These are phyloP conservation scores for Argya squamiceps DNA, from an alignment of 2,797 vertebrate genomes.

Conservation along the genomic window DNA sequence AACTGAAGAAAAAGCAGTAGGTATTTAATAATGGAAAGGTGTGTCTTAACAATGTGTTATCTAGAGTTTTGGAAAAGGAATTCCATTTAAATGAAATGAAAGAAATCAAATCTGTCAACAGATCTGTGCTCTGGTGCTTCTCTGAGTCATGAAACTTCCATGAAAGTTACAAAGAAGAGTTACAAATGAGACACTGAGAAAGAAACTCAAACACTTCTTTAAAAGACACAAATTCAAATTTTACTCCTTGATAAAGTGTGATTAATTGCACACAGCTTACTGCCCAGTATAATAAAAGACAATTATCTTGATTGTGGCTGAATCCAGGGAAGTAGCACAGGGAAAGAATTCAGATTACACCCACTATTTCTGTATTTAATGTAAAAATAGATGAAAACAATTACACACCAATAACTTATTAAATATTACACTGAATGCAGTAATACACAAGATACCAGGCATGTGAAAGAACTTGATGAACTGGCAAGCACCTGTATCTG, in stretches of 20 bases:
- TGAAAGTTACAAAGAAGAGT: slow-evolving; percentile 33
- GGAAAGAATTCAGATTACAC: neutral
- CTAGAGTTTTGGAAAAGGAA: slow-evolving; percentile 59
- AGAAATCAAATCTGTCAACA: slow-evolving; percentile 66
- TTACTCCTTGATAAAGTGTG: slow-evolving; percentile 33
- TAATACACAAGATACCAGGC: neutral
- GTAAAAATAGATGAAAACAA: slow-evolving; percentile 31
- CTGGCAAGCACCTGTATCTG: neutral
- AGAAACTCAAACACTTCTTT: neutral
- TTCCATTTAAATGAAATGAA: slow-evolving; percentile 62
- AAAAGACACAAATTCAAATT: neutral
- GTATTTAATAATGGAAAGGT: slow-evolving; percentile 6
- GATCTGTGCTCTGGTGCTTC: slow-evolving; percentile 33
- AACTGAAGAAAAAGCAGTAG: neutral
- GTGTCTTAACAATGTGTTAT: slow-evolving; percentile 37
- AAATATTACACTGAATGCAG: neutral
- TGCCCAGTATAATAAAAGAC: neutral
- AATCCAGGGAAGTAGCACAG: neutral
- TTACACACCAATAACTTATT: neutral
- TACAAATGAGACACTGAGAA: slow-evolving; percentile 38
- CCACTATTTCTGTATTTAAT: neutral
- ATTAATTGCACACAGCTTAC: slow-evolving; percentile 25
- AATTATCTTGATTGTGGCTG: neutral
- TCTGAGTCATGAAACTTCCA: slow-evolving; percentile 48
- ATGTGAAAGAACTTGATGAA: neutral